Evolutionary conservation across 2,888 invertebrate genomes (phyloP), one percentile per base, ranked within the genome.

Genomic region (Ophraella communa): DNA sequence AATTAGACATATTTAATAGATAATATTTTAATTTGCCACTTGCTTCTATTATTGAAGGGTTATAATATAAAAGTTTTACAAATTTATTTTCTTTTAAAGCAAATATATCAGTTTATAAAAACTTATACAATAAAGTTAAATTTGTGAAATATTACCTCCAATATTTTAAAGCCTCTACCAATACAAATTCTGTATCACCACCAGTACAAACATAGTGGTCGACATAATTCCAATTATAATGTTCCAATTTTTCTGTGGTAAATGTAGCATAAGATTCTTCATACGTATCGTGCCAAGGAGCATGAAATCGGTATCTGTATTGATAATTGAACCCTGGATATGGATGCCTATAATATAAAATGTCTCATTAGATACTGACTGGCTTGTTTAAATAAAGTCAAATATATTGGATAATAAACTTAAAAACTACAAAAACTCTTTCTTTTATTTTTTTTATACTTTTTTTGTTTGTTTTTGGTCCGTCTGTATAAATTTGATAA

Each of bases 181-280:
- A 84, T 27, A 90, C 87, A 84, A 95, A 96, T 80, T 96, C 96
- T 0, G 93, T 74, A 79, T 96, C 96, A 0, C 97, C 97, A 65
- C 95, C 86, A 0, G 95, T 95, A 78, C 96, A 96, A 69, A 98
- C 95, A 80, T 97, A 98, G 81, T 96, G 94, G 83, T 98, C 98
- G 84, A 98, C 88, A 79, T 96, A 95, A 82, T 97, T 98, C 98
- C 98, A 98, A 83, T 95, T 96, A 80, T 94, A 98, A 74, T 93
- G 95, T 82, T 98, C 98, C 58, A 97, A 83, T 78, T 95, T 95
- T 82, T 98, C 96, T 0, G 96, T 95, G 1, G 92, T 92, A 81
- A 98, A 98, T 45, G 95, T 92, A 0, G 96, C 96, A 87, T 94
- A 94, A 0, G 96, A 97, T 39, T 95, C 92, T 80, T 96, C 96